Evolutionary conservation across 2,797 vertebrate species (phyloP).

Genomic region (Cetoscarus ocellatus): DNA sequence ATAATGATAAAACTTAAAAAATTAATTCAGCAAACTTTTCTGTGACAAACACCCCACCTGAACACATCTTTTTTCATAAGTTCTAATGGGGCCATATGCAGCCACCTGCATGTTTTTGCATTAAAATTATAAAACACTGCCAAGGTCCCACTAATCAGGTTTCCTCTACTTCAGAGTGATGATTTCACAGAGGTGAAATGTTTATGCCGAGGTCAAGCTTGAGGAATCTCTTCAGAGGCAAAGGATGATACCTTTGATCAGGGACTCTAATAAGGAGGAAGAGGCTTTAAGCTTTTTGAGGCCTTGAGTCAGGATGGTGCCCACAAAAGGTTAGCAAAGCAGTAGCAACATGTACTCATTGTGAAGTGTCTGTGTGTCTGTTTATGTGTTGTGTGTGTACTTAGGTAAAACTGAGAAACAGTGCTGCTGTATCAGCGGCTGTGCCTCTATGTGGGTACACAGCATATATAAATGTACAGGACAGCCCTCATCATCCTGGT

Average conservation of each 20-base stretch:
- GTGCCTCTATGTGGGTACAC: no score
- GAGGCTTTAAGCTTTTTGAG: no score
- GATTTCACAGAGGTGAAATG: conserved; percentile 6
- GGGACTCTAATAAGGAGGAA: no score
- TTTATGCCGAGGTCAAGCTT: conserved; percentile 15
- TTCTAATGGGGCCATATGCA: conserved; percentile 53
- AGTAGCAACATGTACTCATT: no score
- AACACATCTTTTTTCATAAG: conserved; percentile 7
- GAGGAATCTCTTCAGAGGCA: conserved; percentile 23
- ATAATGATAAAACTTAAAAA: conserved; percentile 51
- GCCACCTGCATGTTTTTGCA: conserved; percentile 51
- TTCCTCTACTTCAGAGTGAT: conserved; percentile 30
- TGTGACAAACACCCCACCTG: conserved; percentile 27
- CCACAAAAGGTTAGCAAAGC: no score
- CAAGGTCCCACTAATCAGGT: conserved; percentile 21
- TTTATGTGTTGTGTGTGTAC: no score
- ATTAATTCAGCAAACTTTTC: conserved; percentile 41
- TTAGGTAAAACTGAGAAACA: no score
- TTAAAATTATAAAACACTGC: conserved; percentile 32
- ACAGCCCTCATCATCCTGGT: no score
- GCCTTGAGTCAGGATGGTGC: no score
- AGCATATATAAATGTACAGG: no score
- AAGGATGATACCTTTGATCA: conserved; percentile 39
- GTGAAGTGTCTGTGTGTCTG: no score
- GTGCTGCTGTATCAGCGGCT: no score